These are phyloP conservation scores for Vanessa atalanta DNA, from an alignment of 1,140 invertebrate species.

Conservation along the genomic window DNA sequence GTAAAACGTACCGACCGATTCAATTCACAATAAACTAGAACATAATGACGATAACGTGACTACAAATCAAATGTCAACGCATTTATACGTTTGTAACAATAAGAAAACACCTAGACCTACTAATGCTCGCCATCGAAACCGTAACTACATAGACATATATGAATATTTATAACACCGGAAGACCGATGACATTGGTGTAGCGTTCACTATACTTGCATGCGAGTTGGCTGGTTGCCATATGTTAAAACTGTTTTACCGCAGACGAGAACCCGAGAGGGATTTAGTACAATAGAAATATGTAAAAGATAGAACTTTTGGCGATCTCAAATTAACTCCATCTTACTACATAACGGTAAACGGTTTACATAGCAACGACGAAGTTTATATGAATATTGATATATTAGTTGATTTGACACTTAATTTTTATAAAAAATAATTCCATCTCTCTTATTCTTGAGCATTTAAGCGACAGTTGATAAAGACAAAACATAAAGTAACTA, in stretches of 20 bases:
- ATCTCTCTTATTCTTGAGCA: too few species aligned
- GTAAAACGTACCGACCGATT: neutral
- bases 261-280: constrained; percentile 10
- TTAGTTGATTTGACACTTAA: too few species aligned
- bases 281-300: constrained; percentile 20
- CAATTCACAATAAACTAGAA: neutral
- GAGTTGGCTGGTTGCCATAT: constrained; percentile 32
- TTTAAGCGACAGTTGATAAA: too few species aligned
- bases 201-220: constrained; percentile 35
- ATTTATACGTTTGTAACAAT: neutral
- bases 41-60: neutral
- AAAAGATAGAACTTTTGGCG: constrained; percentile 15
- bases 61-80: neutral
- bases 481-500: neutral
- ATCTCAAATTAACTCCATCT: neutral
- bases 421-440: too few species aligned
- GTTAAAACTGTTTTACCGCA: constrained; percentile 32
- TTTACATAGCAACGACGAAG: neutral
- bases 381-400: too few species aligned
- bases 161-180: constrained; percentile 37
- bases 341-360: too few species aligned
- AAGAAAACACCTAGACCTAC: constrained; percentile 5
- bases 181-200: constrained; percentile 38
- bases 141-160: constrained; percentile 16
- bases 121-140: neutral